These are phyloP conservation scores for Drosophila mimetica DNA, from an alignment of 2,888 invertebrate genomes.

Conservation along the genomic window DNA sequence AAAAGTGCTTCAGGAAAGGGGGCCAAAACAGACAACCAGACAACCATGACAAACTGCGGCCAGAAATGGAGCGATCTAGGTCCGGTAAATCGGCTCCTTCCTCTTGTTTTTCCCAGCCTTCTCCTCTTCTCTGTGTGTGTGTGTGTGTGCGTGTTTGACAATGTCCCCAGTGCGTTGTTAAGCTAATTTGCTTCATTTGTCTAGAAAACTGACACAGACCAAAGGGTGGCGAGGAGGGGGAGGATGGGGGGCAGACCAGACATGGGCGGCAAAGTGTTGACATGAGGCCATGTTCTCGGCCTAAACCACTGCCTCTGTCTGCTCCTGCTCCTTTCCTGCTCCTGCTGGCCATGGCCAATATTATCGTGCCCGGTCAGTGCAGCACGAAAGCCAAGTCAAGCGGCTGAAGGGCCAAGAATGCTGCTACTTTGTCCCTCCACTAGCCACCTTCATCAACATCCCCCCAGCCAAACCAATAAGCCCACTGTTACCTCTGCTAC, in stretches of 20 bases:
- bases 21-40: background rate
- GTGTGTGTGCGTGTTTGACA: constrained; percentile 43
- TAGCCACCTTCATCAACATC: background rate
- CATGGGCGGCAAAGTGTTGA: constrained; percentile 64
- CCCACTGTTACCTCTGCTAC: constrained; percentile 19
- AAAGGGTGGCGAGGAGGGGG: background rate
- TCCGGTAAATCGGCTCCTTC: constrained; percentile 14
- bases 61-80: constrained; percentile 36
- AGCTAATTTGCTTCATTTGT: constrained; percentile 76
- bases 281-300: constrained; percentile 66
- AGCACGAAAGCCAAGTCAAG: constrained; percentile 58
- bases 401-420: constrained; percentile 39
- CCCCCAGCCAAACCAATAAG: constrained; percentile 23
- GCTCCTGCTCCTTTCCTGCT: constrained; percentile 6
- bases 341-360: constrained; percentile 43
- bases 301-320: constrained; percentile 13
- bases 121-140: background rate
- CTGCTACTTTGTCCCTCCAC: background rate
- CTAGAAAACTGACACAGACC: constrained; percentile 49
- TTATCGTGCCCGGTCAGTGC: constrained; percentile 48
- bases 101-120: background rate
- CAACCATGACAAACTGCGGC: constrained; percentile 27
- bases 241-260: background rate
- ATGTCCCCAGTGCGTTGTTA: constrained; percentile 71
- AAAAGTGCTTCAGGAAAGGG: constrained; percentile 2